A percentile compares a stretch with the other conserved stretches of the same genome.
Conservation (phyloP, 2,797 vertebrate species). For the Pseudomugil gertrudae region DNA sequence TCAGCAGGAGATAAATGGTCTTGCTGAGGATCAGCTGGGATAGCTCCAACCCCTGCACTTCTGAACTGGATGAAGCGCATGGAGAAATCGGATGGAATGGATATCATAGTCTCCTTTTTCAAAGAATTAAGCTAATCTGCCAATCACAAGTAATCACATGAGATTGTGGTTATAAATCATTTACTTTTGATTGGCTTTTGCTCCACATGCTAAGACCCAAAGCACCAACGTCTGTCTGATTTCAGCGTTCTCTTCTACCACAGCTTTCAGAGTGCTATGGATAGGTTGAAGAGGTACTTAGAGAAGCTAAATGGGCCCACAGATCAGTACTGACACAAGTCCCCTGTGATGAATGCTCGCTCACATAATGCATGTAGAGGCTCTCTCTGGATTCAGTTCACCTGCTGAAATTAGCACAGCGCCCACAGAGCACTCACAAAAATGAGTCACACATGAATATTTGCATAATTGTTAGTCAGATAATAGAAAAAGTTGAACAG, state of each 20-base stretch:
- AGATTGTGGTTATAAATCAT: constrained; percentile 4
- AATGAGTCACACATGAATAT: constrained; percentile 48
- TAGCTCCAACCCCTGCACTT: neutral
- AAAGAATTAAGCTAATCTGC: constrained; percentile 17
- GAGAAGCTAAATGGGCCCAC: constrained; percentile 30
- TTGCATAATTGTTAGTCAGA: constrained; percentile 43
- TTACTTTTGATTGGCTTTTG: constrained; percentile 16
- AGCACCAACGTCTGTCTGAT: constrained; percentile 1
- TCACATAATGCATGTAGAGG: constrained; percentile 55
- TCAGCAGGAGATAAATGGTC: constrained; percentile 32
- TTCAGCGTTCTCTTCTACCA: constrained; percentile 13
- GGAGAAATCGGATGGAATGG: neutral
- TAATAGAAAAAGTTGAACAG: constrained; percentile 24
- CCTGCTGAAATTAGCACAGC: constrained; percentile 42
- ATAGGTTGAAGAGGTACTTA: constrained; percentile 57
- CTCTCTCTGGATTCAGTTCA: constrained; percentile 39
- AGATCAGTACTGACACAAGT: constrained; percentile 36
- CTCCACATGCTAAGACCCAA: neutral
- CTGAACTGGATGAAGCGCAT: neutral
- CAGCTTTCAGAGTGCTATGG: constrained; percentile 14
- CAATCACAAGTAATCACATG: constrained; percentile 1
- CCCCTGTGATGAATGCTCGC: constrained; percentile 30
- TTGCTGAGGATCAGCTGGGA: neutral
- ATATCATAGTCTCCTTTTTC: constrained; percentile 27
- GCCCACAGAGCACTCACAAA: constrained; percentile 51